Evolutionary conservation across 2,113 vertebrate species (phyloP), one percentile per base, ranked within the genome.

Genomic region (Turnix velox): DNA sequence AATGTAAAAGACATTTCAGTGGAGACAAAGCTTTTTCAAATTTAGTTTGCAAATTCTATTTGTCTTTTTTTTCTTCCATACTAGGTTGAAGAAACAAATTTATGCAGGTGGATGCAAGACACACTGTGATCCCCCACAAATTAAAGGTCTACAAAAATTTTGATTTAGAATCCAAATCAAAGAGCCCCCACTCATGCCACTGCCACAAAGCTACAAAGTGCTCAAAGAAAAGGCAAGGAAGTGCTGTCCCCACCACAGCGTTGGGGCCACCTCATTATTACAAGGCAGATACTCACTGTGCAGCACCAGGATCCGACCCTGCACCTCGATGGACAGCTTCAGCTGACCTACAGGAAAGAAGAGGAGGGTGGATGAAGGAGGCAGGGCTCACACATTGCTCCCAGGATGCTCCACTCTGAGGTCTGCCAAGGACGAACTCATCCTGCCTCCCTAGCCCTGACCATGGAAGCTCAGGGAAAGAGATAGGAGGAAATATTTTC

Each of bases 321-420:
- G 87, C 75, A 87, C 75, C 24, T 97, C 96, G 0, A 98, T 71
- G 5, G 97, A 98, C 79, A 98, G 92, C 93, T 98, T 98, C 95
- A 98, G 95, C 92, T 98, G 98, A 67, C 98, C 98, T 98, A 40
- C 61, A 69, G 79, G 76, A 54, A 87, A 59, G 43, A 72, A 77
- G 87, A 45, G 51, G 10, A 85, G 24, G 65, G 33, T 23, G 2
- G 8, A 9, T 92, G 65, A 42, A 16, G 51, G 23, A 33, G 11
- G 52, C n/a, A 74, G 55, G 23, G 39, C 13, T 24, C 6, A 0
- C 25, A n/a, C 72, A 15, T 17, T 4, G 0, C 18, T 23, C 23
- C 27, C 0, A 1, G 48, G 42, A 31, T 14, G 4, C 49, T 18
- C 0, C 2, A 57, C 23, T 54, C 24, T 9, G 12, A 9, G 66